Evolutionary conservation across 2,888 invertebrate species (phyloP).

Genomic region (Eupithecia pulchellata): DNA sequence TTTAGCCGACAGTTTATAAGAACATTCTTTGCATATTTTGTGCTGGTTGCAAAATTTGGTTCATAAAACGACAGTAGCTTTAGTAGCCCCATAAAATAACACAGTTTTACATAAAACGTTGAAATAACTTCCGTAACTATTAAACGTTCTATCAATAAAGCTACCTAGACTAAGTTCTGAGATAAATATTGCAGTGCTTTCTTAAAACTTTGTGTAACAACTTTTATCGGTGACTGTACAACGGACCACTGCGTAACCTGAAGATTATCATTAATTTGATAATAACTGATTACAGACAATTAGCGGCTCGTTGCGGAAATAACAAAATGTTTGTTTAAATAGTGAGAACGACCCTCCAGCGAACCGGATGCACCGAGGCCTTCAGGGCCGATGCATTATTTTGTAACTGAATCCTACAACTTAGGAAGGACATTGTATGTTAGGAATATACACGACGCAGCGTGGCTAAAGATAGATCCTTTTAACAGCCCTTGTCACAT

Average conservation of each 20-base stretch:
- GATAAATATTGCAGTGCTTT: background rate
- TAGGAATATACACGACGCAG: background rate
- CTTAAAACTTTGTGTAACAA: background rate
- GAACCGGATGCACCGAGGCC: constrained; percentile 78
- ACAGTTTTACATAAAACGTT: background rate
- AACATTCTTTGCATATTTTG: constrained; percentile 62
- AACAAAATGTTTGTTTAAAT: constrained; percentile 69
- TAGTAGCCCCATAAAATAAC: background rate
- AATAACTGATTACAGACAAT: constrained; percentile 61
- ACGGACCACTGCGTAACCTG: constrained; percentile 57
- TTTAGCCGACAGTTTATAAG: constrained; percentile 42
- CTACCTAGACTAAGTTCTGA: background rate
- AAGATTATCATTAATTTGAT: constrained; percentile 60
- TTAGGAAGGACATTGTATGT: constrained; percentile 14
- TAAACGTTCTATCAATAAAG: background rate
- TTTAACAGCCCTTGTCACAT: background rate
- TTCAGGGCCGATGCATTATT: constrained; percentile 53
- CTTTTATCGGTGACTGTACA: constrained; percentile 14
- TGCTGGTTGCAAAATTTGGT: constrained; percentile 51
- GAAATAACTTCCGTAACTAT: background rate
- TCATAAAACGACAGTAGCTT: background rate
- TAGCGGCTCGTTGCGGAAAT: constrained; percentile 69
- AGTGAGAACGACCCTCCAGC: constrained; percentile 78
- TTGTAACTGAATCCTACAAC: constrained; percentile 25
- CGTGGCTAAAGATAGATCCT: background rate